Evolutionary conservation across 2,113 vertebrate species (phyloP).

Genomic region (Pachyramphus minor): DNA sequence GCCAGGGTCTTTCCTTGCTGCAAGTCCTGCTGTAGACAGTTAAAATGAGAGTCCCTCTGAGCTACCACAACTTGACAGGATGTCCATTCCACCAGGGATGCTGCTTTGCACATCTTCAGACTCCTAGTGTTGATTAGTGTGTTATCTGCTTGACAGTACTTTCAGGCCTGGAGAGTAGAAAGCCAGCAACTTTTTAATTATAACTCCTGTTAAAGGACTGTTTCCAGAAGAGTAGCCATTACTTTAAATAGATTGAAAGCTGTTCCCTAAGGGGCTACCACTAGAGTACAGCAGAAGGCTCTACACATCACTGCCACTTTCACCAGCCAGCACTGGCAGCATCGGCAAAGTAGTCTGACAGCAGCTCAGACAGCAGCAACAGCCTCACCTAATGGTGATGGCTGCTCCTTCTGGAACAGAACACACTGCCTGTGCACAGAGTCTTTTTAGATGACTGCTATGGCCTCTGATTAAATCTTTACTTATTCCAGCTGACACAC

Average conservation of each 20-base stretch:
- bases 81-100: not conserved
- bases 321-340: not conserved
- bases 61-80: not conserved
- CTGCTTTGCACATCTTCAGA: not conserved
- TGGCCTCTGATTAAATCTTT: not conserved
- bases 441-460: not conserved
- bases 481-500: not conserved
- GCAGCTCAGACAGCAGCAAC: conserved; percentile 12
- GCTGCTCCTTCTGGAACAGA: not conserved
- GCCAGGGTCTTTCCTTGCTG: not conserved
- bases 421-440: not conserved
- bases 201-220: not conserved
- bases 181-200: not conserved
- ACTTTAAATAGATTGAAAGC: not conserved
- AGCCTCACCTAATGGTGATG: conserved; percentile 7
- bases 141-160: not conserved
- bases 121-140: not conserved
- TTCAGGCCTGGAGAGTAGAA: not conserved
- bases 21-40: not conserved
- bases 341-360: not conserved
- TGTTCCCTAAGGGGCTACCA: not conserved
- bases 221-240: not conserved
- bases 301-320: not conserved
- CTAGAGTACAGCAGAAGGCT: not conserved
- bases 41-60: not conserved